Percentiles rank a stretch among this genome's conserved stretches.
These are phyloP conservation scores for Nemapogon koenigi DNA, from an alignment of 2,888 invertebrate genomes.

Conservation along the genomic window DNA sequence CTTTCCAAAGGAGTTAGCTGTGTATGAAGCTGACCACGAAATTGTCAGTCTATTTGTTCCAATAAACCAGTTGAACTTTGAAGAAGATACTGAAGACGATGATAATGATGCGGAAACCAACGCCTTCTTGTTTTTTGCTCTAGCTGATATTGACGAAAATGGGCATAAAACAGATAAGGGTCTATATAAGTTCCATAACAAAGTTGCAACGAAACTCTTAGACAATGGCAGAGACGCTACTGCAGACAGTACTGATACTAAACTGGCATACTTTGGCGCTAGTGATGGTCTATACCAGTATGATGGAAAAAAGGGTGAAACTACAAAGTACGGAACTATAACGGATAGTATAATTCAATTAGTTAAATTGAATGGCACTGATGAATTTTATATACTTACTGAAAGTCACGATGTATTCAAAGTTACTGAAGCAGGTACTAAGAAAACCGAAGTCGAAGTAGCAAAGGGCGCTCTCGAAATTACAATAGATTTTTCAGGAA, in stretches of 20 bases:
- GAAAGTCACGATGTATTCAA: constrained; percentile 31
- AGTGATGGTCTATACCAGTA: constrained; percentile 32
- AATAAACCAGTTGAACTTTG: constrained; percentile 25
- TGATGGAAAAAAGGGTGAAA: constrained; percentile 21
- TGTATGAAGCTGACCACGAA: constrained; percentile 25
- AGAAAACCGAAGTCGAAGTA: constrained; percentile 27
- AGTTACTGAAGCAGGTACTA: constrained; percentile 33
- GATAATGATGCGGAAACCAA: constrained; percentile 14
- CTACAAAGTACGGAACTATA: constrained; percentile 32
- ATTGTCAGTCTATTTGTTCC: constrained; percentile 27
- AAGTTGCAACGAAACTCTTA: constrained; percentile 23
- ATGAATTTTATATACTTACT: constrained; percentile 33
- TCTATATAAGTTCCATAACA: constrained; percentile 23
- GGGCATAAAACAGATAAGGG: constrained; percentile 24
- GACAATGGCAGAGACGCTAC: constrained; percentile 27
- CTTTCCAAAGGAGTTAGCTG: constrained; percentile 20
- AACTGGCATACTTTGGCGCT: constrained; percentile 28
- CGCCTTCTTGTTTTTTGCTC: constrained; percentile 22
- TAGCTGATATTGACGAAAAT: constrained; percentile 22
- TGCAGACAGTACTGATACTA: constrained; percentile 24
- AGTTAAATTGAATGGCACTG: constrained; percentile 28
- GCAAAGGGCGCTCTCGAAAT: constrained; percentile 32
- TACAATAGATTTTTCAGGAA: constrained; percentile 31
- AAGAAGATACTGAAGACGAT: constrained; percentile 14
- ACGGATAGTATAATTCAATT: constrained; percentile 30